Conservation (phyloP, 2,113 vertebrate genomes). For the Passer montanus region DNA sequence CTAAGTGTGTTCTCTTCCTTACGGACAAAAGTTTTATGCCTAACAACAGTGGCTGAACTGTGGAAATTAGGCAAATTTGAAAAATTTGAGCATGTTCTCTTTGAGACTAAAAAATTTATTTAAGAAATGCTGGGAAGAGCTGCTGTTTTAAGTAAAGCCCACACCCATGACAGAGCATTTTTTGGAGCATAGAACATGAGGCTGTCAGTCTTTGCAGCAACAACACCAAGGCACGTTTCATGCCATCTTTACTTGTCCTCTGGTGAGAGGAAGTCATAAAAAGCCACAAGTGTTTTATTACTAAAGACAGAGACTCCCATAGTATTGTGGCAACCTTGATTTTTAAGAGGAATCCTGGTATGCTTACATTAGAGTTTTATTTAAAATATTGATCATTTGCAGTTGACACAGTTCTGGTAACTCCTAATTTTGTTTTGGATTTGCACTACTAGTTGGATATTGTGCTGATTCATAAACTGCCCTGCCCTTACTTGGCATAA, state of each 20-base stretch:
- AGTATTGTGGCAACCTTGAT: neutral
- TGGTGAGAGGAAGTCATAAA: neutral
- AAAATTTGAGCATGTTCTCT: neutral
- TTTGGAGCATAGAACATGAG: neutral
- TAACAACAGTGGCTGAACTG: neutral
- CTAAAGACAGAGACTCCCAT: neutral
- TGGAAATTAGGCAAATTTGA: neutral
- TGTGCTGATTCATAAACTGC: neutral
- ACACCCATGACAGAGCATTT: neutral
- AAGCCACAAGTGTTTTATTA: neutral
- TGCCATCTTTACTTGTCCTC: neutral
- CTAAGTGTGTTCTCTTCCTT: neutral
- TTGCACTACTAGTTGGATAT: neutral
- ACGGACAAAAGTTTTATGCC: neutral
- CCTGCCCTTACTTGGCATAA: neutral
- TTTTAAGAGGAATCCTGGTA: neutral
- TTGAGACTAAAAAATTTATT: neutral
- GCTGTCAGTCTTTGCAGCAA: neutral
- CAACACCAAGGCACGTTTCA: fast-evolving
- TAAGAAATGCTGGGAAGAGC: neutral
- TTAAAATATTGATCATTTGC: neutral
- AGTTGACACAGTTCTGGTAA: neutral
- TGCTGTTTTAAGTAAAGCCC: neutral
- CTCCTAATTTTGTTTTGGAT: neutral
- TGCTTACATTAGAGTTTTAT: neutral